Evolutionary conservation across 2,888 invertebrate genomes (phyloP).

Genomic region (Drosophila parthenogenetica): DNA sequence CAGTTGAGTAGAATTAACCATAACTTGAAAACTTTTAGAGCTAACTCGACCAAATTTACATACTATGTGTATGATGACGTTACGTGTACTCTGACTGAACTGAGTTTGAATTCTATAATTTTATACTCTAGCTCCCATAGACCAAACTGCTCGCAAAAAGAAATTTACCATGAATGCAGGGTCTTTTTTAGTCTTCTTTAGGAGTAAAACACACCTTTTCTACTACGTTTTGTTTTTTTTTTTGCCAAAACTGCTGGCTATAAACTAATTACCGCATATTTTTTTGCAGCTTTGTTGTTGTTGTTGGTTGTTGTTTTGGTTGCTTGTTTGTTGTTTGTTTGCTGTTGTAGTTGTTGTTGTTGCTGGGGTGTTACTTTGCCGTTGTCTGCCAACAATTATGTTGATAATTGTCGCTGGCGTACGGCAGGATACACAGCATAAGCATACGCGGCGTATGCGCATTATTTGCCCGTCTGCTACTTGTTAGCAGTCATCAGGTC

Average conservation of each 20-base stretch:
- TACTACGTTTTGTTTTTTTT: no score
- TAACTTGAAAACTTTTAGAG: no score
- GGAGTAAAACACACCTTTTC: no score
- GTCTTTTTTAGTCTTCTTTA: no score
- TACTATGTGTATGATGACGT: no score
- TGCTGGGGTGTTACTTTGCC: constrained; percentile 33
- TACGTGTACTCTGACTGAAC: no score
- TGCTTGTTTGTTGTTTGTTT: constrained; percentile 5
- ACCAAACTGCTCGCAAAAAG: no score
- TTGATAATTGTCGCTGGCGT: constrained; percentile 44
- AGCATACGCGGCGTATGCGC: constrained; percentile 45
- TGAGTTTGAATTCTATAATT: no score
- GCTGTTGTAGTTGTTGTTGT: constrained; percentile 16
- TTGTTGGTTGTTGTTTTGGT: constrained; percentile 9
- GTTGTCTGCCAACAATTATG: constrained; percentile 49
- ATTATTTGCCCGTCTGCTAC: constrained; percentile 28
- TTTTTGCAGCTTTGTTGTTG: constrained; percentile 29
- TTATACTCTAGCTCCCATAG: no score
- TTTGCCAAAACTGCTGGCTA: constrained; percentile 52
- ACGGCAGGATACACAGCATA: constrained; percentile 25
- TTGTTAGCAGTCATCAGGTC: constrained; percentile 6
- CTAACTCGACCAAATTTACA: no score
- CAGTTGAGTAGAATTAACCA: no score
- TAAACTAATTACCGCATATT: constrained; percentile 62
- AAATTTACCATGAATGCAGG: no score